Percentiles rank a stretch among this genome's conserved stretches.
These are phyloP conservation scores for Heliornis fulica DNA, from an alignment of 2,113 vertebrate genomes.

Conservation along the genomic window DNA sequence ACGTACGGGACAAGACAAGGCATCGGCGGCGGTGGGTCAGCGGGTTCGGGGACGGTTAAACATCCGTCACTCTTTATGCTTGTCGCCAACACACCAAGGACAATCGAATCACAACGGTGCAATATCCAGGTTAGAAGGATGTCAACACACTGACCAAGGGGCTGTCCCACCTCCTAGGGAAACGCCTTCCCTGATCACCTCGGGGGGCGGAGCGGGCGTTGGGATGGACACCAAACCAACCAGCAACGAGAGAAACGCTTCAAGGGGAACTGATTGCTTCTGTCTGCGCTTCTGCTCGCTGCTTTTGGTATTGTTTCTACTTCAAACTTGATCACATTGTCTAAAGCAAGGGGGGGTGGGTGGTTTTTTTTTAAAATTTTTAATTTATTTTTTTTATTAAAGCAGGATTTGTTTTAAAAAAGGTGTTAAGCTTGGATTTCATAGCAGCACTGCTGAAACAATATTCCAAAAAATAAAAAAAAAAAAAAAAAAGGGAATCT, in stretches of 20 bases:
- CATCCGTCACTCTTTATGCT: neutral
- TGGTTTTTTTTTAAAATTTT: neutral
- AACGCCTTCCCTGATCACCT: accelerated
- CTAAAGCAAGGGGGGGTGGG: neutral
- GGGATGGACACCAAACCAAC: neutral
- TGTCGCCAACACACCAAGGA: neutral
- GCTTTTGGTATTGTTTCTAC: neutral
- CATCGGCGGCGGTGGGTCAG: neutral
- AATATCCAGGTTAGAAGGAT: neutral
- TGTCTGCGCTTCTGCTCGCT: conserved; percentile 22
- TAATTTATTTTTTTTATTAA: neutral
- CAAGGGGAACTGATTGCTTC: neutral
- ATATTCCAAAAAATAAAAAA: conserved; percentile 15
- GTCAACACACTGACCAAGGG: neutral
- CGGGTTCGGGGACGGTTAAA: neutral
- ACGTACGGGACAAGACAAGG: neutral
- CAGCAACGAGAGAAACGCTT: neutral
- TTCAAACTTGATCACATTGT: neutral
- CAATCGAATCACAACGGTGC: neutral
- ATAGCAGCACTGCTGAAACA: conserved; percentile 73
- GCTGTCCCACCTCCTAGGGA: neutral
- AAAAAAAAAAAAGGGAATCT: conserved; percentile 17
- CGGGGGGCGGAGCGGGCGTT: too few species aligned
- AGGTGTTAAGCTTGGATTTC: conserved; percentile 44
- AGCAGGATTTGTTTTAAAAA: neutral